These are phyloP conservation scores for Resseliella maxima DNA, from an alignment of 2,888 invertebrate genomes.

Conservation along the genomic window DNA sequence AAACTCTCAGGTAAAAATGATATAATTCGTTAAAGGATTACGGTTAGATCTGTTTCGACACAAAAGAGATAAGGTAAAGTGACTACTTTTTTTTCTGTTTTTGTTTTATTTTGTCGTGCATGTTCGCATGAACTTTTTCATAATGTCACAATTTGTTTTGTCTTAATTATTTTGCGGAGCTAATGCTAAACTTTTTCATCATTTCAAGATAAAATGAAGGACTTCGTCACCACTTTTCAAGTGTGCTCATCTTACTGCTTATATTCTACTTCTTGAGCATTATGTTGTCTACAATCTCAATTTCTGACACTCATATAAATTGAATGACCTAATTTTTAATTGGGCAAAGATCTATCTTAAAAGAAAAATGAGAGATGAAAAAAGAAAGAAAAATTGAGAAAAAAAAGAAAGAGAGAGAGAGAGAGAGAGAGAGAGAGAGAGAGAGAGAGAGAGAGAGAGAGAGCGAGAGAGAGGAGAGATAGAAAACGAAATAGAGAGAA, in stretches of 20 bases:
- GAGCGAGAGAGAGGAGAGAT: no score
- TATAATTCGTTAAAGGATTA: not conserved
- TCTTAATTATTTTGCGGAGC: constrained; percentile 27
- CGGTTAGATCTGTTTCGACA: not conserved
- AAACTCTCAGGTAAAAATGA: not conserved
- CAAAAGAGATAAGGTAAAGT: not conserved
- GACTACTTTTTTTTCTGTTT: not conserved
- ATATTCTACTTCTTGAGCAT: not conserved
- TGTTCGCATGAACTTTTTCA: not conserved
- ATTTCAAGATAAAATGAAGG: not conserved
- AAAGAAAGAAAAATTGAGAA: no score
- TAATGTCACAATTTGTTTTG: constrained; percentile 33
- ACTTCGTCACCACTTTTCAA: not conserved
- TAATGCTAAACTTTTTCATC: constrained; percentile 42
- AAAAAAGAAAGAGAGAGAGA: no score
- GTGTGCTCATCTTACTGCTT: not conserved
- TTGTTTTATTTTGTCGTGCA: not conserved
- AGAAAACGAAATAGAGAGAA: no score
- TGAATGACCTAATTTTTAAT: constrained; percentile 47
- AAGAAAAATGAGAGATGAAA: no score
- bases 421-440: no score
- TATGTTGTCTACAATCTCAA: not conserved
- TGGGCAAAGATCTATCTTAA: constrained; percentile 12
- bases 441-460: no score
- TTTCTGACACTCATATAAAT: not conserved